Evolutionary conservation across 2,888 invertebrate species (phyloP), one percentile per base, ranked within the genome.

Genomic region (Anarsia innoxiella): DNA sequence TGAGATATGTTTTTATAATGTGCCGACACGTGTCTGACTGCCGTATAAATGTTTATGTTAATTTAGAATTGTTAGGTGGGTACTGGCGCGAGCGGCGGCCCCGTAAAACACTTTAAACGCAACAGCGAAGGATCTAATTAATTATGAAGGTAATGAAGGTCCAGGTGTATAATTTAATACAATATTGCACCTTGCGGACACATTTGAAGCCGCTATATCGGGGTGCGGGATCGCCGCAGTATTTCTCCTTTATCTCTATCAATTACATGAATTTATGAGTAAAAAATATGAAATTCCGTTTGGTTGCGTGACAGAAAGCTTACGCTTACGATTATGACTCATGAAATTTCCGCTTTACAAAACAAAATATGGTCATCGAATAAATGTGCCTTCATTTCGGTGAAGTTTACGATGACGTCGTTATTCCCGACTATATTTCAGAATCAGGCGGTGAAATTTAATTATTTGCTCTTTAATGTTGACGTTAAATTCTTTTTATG

Each of bases 131-230:
- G 51, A 54, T 60, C 53, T 62, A 63, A 66, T 67, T 67, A 66
- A 66, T 72, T 63, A 69, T 56, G 56, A 53, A 59, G 48, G 57
- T 60, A 65, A 67, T 56, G 63, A 59, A 63, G 59, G 61, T 60
- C 61, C 59, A 63, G 56, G 59, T 59, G 50, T 53, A 57, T 66
- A 63, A 67, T 70, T 65, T 65, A 61, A 64, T 60, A 55, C 58
- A 49, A 50, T 59, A 67, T 65, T 64, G 64, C 62, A 67, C 65
- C 67, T 58, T 48, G 49, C 48, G 59, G 63, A 56, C 56, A 53
- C 59, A 56, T 66, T 71, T 50, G 43, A 41, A 45, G 51, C 46
- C 28, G 15, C 8, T 38, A 31, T 42, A 36, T 38, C 41, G 36
- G 45, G 40, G 23, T 36, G 30, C 29, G 36, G 39, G 38, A 48